phyloP scores from a whole-genome alignment of 1,140 invertebrate genomes.

The Eciton burchellii region DNA sequence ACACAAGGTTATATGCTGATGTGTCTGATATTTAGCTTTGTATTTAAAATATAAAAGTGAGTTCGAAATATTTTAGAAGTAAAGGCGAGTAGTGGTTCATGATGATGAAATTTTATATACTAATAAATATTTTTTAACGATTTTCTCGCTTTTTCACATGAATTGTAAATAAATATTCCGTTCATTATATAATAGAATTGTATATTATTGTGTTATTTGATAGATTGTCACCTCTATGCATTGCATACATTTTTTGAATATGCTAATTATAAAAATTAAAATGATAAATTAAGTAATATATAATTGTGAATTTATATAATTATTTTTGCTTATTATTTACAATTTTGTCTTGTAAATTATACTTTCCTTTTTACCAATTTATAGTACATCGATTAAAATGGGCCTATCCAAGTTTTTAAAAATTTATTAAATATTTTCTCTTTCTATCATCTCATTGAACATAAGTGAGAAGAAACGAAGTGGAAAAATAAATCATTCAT shows the following conservation, averaged over 20 bases:
- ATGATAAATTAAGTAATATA: not conserved
- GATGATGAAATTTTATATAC: not conserved
- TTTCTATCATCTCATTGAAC: not conserved
- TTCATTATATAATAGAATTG: not conserved
- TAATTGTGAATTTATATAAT: slow-evolving; percentile 30
- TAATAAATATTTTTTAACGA: not conserved
- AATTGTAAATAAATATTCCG: slow-evolving; percentile 22
- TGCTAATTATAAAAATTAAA: slow-evolving; percentile 21
- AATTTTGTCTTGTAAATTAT: not conserved
- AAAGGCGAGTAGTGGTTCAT: not conserved
- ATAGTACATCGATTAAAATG: not conserved
- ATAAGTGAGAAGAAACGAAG: not conserved
- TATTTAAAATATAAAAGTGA: not conserved
- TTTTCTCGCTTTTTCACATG: slow-evolving; percentile 20
- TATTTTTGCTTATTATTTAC: not conserved
- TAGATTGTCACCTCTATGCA: not conserved
- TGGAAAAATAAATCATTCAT: not conserved
- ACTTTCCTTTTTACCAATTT: slow-evolving; percentile 11
- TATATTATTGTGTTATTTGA: slow-evolving; percentile 12
- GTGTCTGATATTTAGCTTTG: not conserved
- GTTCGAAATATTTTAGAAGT: slow-evolving; percentile 26
- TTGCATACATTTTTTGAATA: not conserved
- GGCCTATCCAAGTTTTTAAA: not conserved
- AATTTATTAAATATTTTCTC: not conserved
- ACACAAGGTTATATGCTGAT: not conserved